phyloP scores from a whole-genome alignment of 2,113 vertebrate genomes.

The Oncorhynchus gorbuscha region DNA sequence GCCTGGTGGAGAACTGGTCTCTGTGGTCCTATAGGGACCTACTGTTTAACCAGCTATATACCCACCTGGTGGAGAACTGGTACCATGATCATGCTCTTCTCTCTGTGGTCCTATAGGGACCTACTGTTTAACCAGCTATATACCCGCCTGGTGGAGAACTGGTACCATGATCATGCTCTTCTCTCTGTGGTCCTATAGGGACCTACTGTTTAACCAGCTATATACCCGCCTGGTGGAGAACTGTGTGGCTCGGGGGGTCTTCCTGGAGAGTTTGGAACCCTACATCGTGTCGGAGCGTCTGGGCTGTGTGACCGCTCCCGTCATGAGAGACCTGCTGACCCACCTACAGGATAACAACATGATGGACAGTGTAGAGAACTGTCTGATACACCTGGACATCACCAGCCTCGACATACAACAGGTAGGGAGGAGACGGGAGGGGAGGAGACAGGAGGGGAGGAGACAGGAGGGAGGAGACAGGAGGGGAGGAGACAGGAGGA shows the following conservation, averaged over 20 bases:
- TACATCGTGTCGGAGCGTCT: conserved; percentile 91
- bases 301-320: conserved; percentile 85
- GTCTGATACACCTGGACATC: conserved; percentile 95
- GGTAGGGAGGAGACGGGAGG: conserved; percentile 64
- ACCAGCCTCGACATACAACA: conserved; percentile 96
- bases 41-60: conserved; percentile 67
- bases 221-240: conserved; percentile 90
- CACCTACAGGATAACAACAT: conserved; percentile 92
- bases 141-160: background rate
- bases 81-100: no score
- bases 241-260: conserved; percentile 88
- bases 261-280: conserved; percentile 90
- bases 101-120: background rate
- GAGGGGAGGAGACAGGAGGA: no score
- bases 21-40: background rate
- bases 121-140: conserved; percentile 68
- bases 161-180: no score
- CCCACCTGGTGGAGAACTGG: background rate
- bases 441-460: background rate
- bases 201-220: conserved; percentile 91
- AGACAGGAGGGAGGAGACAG: no score
- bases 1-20: conserved; percentile 84
- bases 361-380: conserved; percentile 93
- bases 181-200: conserved; percentile 66
- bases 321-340: conserved; percentile 92